phyloP scores from a whole-genome alignment of 2,797 vertebrate species.

The Chromis chromis region DNA sequence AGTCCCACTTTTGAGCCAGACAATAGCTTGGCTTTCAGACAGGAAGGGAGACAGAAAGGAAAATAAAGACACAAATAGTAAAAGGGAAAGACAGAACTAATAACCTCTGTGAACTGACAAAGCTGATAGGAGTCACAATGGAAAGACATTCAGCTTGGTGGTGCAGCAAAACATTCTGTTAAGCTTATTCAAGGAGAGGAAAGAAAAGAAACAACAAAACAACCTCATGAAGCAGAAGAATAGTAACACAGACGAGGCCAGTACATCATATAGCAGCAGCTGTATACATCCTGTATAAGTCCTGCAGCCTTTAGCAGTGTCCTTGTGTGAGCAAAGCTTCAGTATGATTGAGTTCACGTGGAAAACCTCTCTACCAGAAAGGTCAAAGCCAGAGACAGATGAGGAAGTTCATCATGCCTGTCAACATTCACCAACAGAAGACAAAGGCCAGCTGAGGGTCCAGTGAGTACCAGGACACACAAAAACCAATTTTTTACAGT shows the following conservation, averaged over 20 bases:
- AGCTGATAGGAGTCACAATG: slow-evolving; percentile 5
- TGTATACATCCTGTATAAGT: not conserved
- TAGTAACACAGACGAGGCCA: slow-evolving; percentile 1
- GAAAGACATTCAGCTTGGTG: slow-evolving; percentile 16
- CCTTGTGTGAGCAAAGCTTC: slow-evolving; percentile 31
- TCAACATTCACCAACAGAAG: slow-evolving; percentile 37
- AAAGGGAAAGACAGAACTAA: slow-evolving; percentile 13
- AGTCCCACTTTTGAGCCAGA: slow-evolving; percentile 16
- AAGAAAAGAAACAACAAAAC: not conserved
- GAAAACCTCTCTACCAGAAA: slow-evolving; percentile 56
- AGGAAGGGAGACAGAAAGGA: slow-evolving; percentile 8
- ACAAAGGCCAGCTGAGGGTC: slow-evolving; percentile 17
- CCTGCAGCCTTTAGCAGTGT: slow-evolving; percentile 22
- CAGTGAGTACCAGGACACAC: not conserved
- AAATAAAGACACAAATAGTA: slow-evolving; percentile 6
- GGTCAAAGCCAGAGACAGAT: slow-evolving; percentile 56
- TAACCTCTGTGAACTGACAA: slow-evolving; percentile 20
- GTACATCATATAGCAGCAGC: slow-evolving; percentile 17
- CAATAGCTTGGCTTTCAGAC: not conserved
- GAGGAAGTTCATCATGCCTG: slow-evolving; percentile 54
- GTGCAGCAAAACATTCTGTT: slow-evolving; percentile 3
- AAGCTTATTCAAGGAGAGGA: not conserved
- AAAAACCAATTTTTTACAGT: slow-evolving; percentile 23
- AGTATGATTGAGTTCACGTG: slow-evolving; percentile 42
- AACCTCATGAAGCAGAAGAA: slow-evolving; percentile 4